Evolutionary conservation across 1,140 invertebrate species (phyloP), one percentile per base, ranked within the genome.

Genomic region (Aethina tumida): DNA sequence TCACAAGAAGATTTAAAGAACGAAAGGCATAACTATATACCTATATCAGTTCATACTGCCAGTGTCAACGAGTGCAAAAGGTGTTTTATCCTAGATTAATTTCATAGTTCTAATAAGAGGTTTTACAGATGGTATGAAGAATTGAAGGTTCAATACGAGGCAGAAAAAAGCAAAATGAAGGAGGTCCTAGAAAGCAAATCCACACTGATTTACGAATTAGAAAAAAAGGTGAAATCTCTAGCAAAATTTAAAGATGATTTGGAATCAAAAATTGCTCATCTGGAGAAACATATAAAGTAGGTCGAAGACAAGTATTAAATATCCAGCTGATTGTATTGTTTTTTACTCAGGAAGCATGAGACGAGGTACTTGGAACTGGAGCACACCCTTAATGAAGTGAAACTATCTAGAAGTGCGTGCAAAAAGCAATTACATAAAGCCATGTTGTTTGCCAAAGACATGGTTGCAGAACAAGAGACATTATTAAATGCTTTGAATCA

Each of bases 51-150:
- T 5, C 71, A 75, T 42, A 67, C 58, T 8, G 52, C 65, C 15
- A 68, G 71, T 1, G 65, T 80, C 1, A 69, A 73, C 32, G 76
- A 79, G 49, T 79, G 73, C 37, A 75, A 73, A 58, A 58, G 58
- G 67, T 68, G n/a, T n/a, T n/a, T n/a, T n/a, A n/a, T n/a, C n/a
- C n/a, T n/a, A 52, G 24, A 21, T 42, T 10, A n/a, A 24, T 34
- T 30, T 34, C 39, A 20, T 35, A 26, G 16, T 34, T 19, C 39
- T 35, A 18, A 13, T 27, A n/a, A 43, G 29, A 34, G 31, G 39
- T 41, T 33, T 55, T 59, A 32, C 37, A 67, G 65, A 36, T 59
- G 75, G 37, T 72, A 77, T 39, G 74, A 79, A 45, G 70, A 80
- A 47, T 49, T 79, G 6, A 76, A 78, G 42, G 39, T 45, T 17